These are phyloP conservation scores for Hylomyscus alleni DNA, from an alignment of 2,797 vertebrate species.

Conservation along the genomic window DNA sequence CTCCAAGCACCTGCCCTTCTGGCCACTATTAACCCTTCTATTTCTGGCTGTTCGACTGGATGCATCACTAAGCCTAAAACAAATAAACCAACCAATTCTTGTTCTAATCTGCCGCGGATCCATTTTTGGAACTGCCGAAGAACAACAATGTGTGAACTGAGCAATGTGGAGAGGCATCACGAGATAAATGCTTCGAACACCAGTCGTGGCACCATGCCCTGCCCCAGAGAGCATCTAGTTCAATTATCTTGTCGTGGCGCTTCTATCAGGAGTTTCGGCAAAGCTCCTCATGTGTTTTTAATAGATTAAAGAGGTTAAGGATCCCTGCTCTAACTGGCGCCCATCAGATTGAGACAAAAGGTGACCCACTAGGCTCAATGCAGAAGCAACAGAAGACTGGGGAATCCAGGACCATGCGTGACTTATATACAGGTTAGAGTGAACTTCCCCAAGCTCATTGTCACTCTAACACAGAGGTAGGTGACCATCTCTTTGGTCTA, in stretches of 20 bases:
- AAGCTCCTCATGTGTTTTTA: conserved; percentile 24
- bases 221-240: conserved; percentile 46
- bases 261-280: background rate
- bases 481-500: background rate
- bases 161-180: conserved; percentile 23
- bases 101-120: background rate
- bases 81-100: conserved; percentile 19
- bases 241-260: conserved; percentile 12
- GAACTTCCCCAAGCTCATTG: background rate
- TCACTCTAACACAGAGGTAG: background rate
- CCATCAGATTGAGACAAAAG: conserved; percentile 8
- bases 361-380: conserved; percentile 2
- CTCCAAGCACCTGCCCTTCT: conserved; percentile 55
- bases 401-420: background rate
- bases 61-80: conserved; percentile 55
- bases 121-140: conserved; percentile 57
- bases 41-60: conserved; percentile 8
- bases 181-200: background rate
- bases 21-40: conserved; percentile 63
- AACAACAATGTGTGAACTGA: background rate
- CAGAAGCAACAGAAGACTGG: background rate
- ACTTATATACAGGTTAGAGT: background rate
- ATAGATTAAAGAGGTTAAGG: conserved; percentile 27
- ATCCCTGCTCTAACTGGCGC: conserved; percentile 1
- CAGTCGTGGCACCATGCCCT: background rate